Percentiles rank a stretch among this genome's conserved stretches.
These are phyloP conservation scores for Oreochromis grahami DNA, from an alignment of 2,797 vertebrate genomes.

Conservation along the genomic window DNA sequence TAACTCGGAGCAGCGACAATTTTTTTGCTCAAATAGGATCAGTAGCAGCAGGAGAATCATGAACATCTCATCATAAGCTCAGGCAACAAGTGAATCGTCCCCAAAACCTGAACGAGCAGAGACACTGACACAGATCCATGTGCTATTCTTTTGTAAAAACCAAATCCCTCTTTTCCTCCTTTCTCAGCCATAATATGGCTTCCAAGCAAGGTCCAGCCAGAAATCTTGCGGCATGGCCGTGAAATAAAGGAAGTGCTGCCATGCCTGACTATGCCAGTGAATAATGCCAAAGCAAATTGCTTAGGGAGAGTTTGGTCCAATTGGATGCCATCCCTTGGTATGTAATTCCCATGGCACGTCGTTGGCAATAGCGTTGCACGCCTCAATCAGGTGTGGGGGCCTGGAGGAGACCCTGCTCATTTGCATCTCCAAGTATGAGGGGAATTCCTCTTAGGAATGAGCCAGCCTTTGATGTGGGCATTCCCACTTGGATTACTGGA, in stretches of 20 bases:
- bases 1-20: constrained; percentile 41
- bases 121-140: constrained; percentile 64
- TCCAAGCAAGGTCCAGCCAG: constrained; percentile 77
- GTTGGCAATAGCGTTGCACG: constrained; percentile 72
- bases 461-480: constrained; percentile 75
- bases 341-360: constrained; percentile 76
- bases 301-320: constrained; percentile 78
- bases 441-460: constrained; percentile 73
- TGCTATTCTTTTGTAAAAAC: constrained; percentile 69
- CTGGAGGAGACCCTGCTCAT: constrained; percentile 70
- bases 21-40: constrained; percentile 69
- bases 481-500: constrained; percentile 74
- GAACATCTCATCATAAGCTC: constrained; percentile 63
- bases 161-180: constrained; percentile 69
- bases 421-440: constrained; percentile 78
- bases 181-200: constrained; percentile 64
- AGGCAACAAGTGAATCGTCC: constrained; percentile 67
- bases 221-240: constrained; percentile 69
- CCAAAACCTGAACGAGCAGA: constrained; percentile 65
- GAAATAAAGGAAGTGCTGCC: constrained; percentile 71
- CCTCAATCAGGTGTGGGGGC: constrained; percentile 79
- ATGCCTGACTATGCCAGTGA: constrained; percentile 74
- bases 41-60: constrained; percentile 55
- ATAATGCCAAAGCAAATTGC: constrained; percentile 79
- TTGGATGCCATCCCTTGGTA: constrained; percentile 78